A percentile compares a stretch with the other conserved stretches of the same genome.
Evolutionary conservation across 2,888 invertebrate genomes (phyloP).

Genomic region (Sisyra nigra): DNA sequence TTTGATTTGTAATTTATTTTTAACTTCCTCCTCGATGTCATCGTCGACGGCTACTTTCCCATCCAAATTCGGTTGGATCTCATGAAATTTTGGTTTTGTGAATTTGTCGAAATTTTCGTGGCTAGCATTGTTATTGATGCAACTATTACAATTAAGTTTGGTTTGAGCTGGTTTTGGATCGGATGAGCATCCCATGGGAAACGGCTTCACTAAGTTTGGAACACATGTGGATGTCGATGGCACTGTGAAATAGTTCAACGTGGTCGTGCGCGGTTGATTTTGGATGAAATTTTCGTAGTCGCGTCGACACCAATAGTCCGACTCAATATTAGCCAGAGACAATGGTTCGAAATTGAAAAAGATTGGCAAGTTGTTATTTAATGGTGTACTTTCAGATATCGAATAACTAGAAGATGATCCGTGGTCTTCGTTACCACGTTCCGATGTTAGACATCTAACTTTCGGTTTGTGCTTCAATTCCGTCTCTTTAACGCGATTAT

Average conservation of each 20-base stretch:
- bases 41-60: too few species aligned
- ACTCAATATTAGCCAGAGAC: too few species aligned
- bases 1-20: background rate
- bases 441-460: conserved; percentile 21
- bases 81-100: too few species aligned
- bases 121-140: too few species aligned
- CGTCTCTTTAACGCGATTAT: conserved; percentile 16
- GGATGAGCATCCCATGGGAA: conserved; percentile 8
- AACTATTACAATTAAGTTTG: too few species aligned
- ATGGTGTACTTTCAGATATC: too few species aligned
- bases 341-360: too few species aligned
- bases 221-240: conserved; percentile 8
- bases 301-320: background rate
- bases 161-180: conserved; percentile 8
- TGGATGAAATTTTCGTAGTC: conserved; percentile 11
- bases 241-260: conserved; percentile 11
- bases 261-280: conserved; percentile 10
- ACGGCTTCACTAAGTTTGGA: background rate
- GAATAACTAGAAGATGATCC: too few species aligned
- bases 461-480: conserved; percentile 23
- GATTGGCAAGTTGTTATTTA: too few species aligned
- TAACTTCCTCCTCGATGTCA: background rate
- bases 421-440: too few species aligned
- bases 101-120: too few species aligned
- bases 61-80: too few species aligned